Conservation (phyloP, 2,888 invertebrate species). For the Lutraria lutraria region DNA sequence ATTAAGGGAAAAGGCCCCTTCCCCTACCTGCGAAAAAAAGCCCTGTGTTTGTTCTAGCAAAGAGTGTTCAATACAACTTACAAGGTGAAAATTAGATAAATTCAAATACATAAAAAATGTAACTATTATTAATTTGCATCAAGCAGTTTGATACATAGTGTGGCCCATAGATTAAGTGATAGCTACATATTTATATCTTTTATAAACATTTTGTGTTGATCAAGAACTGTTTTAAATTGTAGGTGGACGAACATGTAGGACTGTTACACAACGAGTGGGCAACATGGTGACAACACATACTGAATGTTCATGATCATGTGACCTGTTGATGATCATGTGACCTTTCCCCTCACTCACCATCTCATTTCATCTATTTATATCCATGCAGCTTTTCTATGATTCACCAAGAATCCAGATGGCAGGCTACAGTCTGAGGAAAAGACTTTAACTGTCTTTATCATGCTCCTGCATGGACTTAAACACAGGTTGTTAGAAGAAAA, state of each 20-base stretch:
- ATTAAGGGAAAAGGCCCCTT: too few species aligned
- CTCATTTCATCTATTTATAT: constrained; percentile 26
- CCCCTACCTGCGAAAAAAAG: too few species aligned
- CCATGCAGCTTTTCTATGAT: background rate
- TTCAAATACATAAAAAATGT: too few species aligned
- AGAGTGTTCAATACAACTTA: too few species aligned
- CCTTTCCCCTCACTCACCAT: background rate
- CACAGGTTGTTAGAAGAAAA: background rate
- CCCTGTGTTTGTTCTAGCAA: too few species aligned
- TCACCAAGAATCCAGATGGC: background rate
- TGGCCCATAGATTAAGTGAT: too few species aligned
- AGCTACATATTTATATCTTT: too few species aligned
- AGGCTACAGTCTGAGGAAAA: background rate
- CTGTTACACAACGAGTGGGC: constrained; percentile 83
- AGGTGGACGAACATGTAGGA: constrained; percentile 81
- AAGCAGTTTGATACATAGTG: too few species aligned
- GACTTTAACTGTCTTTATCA: background rate
- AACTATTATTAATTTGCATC: too few species aligned
- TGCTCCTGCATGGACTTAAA: background rate
- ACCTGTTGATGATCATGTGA: constrained; percentile 75
- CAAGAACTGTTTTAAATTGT: constrained; percentile 40
- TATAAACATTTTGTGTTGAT: background rate
- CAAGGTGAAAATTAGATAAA: too few species aligned
- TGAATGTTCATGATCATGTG: constrained; percentile 78
- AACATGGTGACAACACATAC: constrained; percentile 84